Evolutionary conservation across 2,888 invertebrate genomes (phyloP), one percentile per base, ranked within the genome.

Genomic region (Acholoe squamosa): DNA sequence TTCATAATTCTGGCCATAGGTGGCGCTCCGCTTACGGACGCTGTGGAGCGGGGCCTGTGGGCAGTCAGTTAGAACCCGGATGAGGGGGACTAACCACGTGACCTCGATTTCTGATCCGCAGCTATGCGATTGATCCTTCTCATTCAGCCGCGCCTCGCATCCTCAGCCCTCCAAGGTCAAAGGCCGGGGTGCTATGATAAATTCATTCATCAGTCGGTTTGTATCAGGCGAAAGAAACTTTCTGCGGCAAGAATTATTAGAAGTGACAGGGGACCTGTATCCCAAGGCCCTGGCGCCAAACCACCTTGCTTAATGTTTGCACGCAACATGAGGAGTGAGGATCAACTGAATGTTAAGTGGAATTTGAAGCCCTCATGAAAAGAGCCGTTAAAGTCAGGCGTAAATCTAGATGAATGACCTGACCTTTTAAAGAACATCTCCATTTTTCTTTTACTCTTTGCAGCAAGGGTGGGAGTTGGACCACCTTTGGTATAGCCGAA

Each of bases 1-100:
- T 71, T 71, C 71, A 71, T 71, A 25, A 71, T 71, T 71, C 71
- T 28, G 31, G 25, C 71, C 71, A 71, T 71, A 71, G 71, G 71
- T 28, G 71, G 25, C 71, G 71, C 71, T 25, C 25, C 25, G 28
- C 14, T 28, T 28, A 28, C 71, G 28, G 28, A 71, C 28, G 71
- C 71, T 28, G 71, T 14, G 28, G 71, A n/a, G 71, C 71, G 71
- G 25, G 1, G 25, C 61, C 14, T 71, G 71, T 28, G 71, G 71
- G 28, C 71, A 14, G 71, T 28, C 71, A 25, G 71, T 71, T 71
- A 71, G 28, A 28, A 71, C 71, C 71, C 71, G 71, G 71, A 71
- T 71, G 28, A 71, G 25, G 71, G 71, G 71, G 71, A 71, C 71
- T 71, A 71, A 71, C 71, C 71, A 71, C 71, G 71, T 71, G 71